These are phyloP conservation scores for Chrysomallon squamiferum DNA, from an alignment of 1,140 invertebrate genomes.

Conservation along the genomic window DNA sequence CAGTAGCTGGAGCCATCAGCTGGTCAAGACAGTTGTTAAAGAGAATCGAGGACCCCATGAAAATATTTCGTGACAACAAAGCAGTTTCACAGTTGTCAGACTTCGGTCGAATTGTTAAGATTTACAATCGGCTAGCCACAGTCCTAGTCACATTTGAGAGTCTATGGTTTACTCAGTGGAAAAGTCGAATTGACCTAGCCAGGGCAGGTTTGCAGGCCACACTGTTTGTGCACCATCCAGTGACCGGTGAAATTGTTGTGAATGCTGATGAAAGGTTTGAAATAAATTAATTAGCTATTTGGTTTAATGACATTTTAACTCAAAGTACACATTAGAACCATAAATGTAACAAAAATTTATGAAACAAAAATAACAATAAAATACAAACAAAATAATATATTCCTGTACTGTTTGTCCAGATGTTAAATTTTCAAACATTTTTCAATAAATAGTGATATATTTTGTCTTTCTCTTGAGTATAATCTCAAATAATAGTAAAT, in stretches of 20 bases:
- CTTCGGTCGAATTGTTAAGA: slow-evolving; percentile 53
- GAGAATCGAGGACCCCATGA: slow-evolving; percentile 61
- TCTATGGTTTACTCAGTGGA: slow-evolving; percentile 60
- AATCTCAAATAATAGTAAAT: too few species aligned
- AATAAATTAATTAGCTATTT: too few species aligned
- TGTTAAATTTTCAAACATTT: too few species aligned
- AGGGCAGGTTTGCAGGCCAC: slow-evolving; percentile 55
- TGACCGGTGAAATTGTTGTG: slow-evolving; percentile 55
- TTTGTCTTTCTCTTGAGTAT: too few species aligned
- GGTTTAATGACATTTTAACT: too few species aligned
- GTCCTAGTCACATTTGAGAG: slow-evolving; percentile 62
- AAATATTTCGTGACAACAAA: slow-evolving; percentile 55
- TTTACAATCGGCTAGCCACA: slow-evolving; percentile 60
- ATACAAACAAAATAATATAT: too few species aligned
- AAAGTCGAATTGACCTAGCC: slow-evolving; percentile 57
- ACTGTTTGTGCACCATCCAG: slow-evolving; percentile 58
- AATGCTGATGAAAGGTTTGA: slow-evolving; percentile 62
- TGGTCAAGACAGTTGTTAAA: slow-evolving; percentile 60
- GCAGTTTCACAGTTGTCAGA: slow-evolving; percentile 54
- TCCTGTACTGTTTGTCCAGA: too few species aligned
- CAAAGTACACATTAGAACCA: too few species aligned
- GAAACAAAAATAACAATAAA: too few species aligned
- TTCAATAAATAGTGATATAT: too few species aligned
- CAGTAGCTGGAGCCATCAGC: slow-evolving; percentile 60
- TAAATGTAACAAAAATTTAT: too few species aligned